These are phyloP conservation scores for Mastomys natalensis DNA, from an alignment of 2,113 vertebrate species.

Conservation along the genomic window DNA sequence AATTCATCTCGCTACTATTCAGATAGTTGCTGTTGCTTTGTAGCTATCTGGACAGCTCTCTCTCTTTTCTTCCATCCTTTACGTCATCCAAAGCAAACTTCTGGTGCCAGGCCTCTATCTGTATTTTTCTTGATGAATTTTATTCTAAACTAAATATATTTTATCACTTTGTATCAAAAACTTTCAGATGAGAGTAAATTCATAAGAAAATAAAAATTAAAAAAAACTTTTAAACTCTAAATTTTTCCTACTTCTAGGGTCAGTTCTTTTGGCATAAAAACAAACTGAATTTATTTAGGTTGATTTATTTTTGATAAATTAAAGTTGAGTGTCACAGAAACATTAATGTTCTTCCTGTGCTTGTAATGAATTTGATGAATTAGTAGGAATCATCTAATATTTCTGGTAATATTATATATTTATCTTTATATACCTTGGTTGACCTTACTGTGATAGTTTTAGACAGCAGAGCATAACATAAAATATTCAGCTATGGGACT, in stretches of 20 bases:
- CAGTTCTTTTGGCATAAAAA: neutral
- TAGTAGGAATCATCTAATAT: neutral
- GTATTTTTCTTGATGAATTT: neutral
- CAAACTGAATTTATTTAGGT: conserved; percentile 9
- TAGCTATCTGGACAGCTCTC: too few relatives aligned
- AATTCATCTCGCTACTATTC: too few relatives aligned
- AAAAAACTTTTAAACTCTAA: neutral
- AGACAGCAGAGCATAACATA: neutral
- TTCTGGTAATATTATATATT: conserved; percentile 8
- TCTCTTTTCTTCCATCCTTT: neutral
- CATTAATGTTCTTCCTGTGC: neutral
- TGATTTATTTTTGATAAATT: conserved; percentile 41
- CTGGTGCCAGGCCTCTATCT: neutral
- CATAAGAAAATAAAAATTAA: conserved; percentile 45
- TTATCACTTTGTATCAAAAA: neutral
- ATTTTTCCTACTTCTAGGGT: neutral
- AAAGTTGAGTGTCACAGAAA: neutral
- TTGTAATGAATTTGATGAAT: conserved; percentile 56
- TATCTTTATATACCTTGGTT: neutral
- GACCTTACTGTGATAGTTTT: neutral
- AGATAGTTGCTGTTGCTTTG: too few relatives aligned
- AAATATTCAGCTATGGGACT: neutral
- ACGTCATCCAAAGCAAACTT: neutral
- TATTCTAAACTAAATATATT: neutral
- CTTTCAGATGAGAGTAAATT: neutral